These are phyloP conservation scores for Drosophila trapezifrons DNA, from an alignment of 1,140 invertebrate species.

Conservation along the genomic window DNA sequence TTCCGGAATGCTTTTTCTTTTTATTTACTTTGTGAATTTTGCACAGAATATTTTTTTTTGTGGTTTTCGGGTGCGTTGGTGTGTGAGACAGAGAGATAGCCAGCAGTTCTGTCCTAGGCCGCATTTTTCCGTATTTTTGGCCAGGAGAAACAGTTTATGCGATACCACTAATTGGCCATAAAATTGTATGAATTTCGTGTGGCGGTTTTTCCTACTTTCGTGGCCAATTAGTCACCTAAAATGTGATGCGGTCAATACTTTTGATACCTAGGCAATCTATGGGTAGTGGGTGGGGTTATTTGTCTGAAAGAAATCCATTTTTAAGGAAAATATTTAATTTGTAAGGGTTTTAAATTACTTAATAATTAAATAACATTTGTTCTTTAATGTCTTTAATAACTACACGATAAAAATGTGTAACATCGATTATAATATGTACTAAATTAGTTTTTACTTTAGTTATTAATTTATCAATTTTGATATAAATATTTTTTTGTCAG, in stretches of 20 bases:
- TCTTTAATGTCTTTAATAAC: no score
- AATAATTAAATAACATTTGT: no score
- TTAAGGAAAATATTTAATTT: neutral
- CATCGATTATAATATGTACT: no score
- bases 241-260: conserved; percentile 27
- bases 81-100: conserved; percentile 1
- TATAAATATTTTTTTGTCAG: no score
- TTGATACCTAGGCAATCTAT: conserved; percentile 6
- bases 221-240: conserved; percentile 49
- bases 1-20: conserved; percentile 9
- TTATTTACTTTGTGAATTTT: conserved; percentile 1
- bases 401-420: no score
- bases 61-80: conserved; percentile 8
- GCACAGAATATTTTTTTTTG: conserved; percentile 5
- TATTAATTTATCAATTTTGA: no score
- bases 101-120: conserved; percentile 20
- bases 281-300: neutral
- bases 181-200: conserved; percentile 49
- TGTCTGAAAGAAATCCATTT: no score
- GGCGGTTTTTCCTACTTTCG: conserved; percentile 46
- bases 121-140: conserved; percentile 13
- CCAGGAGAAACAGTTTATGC: conserved; percentile 36
- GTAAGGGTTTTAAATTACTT: neutral
- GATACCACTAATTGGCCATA: conserved; percentile 53
- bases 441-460: no score